Conservation (phyloP, 2,797 vertebrate genomes). For the Channa striata region DNA sequence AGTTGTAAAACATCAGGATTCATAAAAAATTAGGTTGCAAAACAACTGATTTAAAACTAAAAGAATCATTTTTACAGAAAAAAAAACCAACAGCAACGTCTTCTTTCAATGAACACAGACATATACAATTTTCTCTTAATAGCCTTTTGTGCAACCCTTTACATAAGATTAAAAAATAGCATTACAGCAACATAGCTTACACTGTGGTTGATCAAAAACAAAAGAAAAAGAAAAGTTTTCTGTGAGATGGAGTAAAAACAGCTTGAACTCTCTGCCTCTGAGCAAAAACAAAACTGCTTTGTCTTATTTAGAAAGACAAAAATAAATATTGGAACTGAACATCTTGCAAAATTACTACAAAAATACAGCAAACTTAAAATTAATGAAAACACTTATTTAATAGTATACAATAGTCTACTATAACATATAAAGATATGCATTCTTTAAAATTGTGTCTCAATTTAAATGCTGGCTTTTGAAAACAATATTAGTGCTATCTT, state of each 20-base stretch:
- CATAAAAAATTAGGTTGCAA: background rate
- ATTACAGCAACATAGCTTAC: constrained; percentile 4
- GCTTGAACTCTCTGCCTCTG: constrained; percentile 1
- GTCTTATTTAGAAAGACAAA: constrained; percentile 4
- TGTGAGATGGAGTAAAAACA: constrained; percentile 1
- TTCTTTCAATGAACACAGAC: constrained; percentile 26
- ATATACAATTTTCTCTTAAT: background rate
- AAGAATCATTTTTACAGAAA: background rate
- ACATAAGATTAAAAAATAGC: background rate
- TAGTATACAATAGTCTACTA: constrained; percentile 2
- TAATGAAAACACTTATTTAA: constrained; percentile 4
- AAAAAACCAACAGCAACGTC: too few species aligned
- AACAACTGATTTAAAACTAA: background rate
- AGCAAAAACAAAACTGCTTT: constrained; percentile 8
- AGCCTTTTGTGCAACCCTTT: background rate
- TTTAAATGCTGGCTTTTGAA: constrained; percentile 4
- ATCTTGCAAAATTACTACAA: constrained; percentile 9
- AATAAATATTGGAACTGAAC: constrained; percentile 28
- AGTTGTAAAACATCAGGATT: background rate
- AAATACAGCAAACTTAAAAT: constrained; percentile 17
- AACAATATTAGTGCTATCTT: constrained; percentile 3
- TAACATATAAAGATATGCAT: background rate
- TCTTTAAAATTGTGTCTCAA: background rate
- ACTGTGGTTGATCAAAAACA: background rate
- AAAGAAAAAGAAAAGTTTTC: background rate